phyloP scores from a whole-genome alignment of 2,797 vertebrate species.

The Coreius guichenoti region DNA sequence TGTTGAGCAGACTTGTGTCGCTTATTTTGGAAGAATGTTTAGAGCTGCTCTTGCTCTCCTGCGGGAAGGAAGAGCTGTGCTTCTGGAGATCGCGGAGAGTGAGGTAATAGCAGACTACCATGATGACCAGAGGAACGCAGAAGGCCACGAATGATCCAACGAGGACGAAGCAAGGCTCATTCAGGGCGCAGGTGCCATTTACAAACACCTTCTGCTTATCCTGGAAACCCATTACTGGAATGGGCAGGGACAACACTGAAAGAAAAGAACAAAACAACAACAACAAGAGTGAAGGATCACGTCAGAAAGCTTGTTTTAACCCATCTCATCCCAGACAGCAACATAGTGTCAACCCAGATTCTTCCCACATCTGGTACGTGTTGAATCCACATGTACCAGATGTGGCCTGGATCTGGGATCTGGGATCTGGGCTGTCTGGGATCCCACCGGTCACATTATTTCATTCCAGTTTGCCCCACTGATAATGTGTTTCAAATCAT shows the following conservation, averaged over 20 bases:
- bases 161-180: conserved; percentile 83
- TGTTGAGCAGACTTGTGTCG: neutral
- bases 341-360: too few relatives aligned
- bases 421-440: too few relatives aligned
- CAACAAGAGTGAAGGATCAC: neutral
- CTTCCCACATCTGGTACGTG: too few relatives aligned
- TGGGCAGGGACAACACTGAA: conserved; percentile 84
- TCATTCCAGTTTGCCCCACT: too few relatives aligned
- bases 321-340: neutral
- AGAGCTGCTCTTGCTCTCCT: conserved; percentile 60
- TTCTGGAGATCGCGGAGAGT: conserved; percentile 82
- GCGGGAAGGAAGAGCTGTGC: conserved; percentile 77
- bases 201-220: conserved; percentile 82
- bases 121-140: conserved; percentile 86
- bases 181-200: conserved; percentile 80
- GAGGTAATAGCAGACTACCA: conserved; percentile 86
- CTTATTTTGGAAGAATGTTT: conserved; percentile 46
- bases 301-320: neutral
- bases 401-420: too few relatives aligned
- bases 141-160: conserved; percentile 86
- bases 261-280: neutral
- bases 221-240: conserved; percentile 84
- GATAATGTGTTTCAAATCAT: too few relatives aligned
- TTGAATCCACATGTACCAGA: too few relatives aligned
- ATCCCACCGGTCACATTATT: neutral